Percentiles rank a stretch among this genome's conserved stretches.
Evolutionary conservation across 2,888 invertebrate genomes (phyloP).

Genomic region (Calliopum simillimum): DNA sequence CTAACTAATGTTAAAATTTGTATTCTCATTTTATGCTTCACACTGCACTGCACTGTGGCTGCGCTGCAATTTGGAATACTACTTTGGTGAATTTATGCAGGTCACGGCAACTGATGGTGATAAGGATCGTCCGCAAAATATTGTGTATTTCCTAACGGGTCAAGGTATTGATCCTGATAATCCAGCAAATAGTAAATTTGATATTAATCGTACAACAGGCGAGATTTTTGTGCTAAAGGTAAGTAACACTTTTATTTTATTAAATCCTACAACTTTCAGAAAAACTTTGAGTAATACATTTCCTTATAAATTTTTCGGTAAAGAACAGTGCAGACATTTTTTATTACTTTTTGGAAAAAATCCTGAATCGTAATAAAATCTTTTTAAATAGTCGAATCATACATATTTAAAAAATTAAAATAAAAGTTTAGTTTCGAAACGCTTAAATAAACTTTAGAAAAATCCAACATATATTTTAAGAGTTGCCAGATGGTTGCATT

Average conservation of each 20-base stretch:
- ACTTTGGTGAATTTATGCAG: conserved; percentile 68
- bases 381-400: no score
- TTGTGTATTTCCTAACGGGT: conserved; percentile 94
- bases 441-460: no score
- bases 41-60: conserved; percentile 16
- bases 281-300: no score
- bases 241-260: conserved; percentile 58
- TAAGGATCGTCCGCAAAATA: conserved; percentile 93
- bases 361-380: no score
- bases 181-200: conserved; percentile 95
- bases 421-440: no score
- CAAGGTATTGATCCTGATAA: conserved; percentile 96
- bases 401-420: no score
- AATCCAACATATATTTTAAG: no score
- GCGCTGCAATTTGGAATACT: background rate
- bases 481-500: no score
- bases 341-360: no score
- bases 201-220: conserved; percentile 94
- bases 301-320: no score
- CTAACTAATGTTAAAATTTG: conserved; percentile 33
- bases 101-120: conserved; percentile 97
- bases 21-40: conserved; percentile 24
- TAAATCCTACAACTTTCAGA: background rate
- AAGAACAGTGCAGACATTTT: no score
- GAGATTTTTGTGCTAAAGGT: conserved; percentile 96